Evolutionary conservation across 2,113 vertebrate species (phyloP), one percentile per base, ranked within the genome.

Genomic region (Siniperca chuatsi): DNA sequence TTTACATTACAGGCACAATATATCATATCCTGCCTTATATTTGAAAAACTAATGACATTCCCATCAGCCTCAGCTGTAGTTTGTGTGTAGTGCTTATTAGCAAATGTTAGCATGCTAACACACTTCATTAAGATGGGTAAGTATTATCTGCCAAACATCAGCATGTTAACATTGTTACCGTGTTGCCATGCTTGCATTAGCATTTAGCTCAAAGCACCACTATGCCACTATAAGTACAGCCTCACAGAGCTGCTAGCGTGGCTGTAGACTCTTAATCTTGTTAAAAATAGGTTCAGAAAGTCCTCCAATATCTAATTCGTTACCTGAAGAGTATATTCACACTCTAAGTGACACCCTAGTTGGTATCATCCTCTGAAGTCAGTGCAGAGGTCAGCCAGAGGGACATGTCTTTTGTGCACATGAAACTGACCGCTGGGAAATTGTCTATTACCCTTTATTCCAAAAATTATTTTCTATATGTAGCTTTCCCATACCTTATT

Each of bases 1-100:
- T 71, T 54, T 40, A 61, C 57, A 82, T 70, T 75, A 44, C 29
- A 73, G 68, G 35, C 8, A 37, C 50, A 12, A 44, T 58, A 50
- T 23, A 29, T 61, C 55, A 37, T 35, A 29, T 50, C 15, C n/a
- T 33, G n/a, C 25, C 40, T 46, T 25, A 67, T 15, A 67, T n/a
- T 64, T 16, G 35, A 23, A 20, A 62, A 69, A 33, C 25, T 33
- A 33, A 20, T 8, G 25, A 35, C 48, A 21, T 16, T 68, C n/a
- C 65, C 2, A 20, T 50, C 8, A 50, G 48, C 23, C 16, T 33
- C 46, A 52, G 18, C 6, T 52, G 50, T 52, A 18, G 1, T 52
- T 66, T 42, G 25, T 70, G 10, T 71, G 10, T 13, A 37, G 50
- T 2, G 5, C 29, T 54, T 3, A 33, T 52, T 29, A 20, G 55